Base-by-base conservation (phyloP, 2,888 invertebrate genomes). In the Dascillus cervinus region DNA sequence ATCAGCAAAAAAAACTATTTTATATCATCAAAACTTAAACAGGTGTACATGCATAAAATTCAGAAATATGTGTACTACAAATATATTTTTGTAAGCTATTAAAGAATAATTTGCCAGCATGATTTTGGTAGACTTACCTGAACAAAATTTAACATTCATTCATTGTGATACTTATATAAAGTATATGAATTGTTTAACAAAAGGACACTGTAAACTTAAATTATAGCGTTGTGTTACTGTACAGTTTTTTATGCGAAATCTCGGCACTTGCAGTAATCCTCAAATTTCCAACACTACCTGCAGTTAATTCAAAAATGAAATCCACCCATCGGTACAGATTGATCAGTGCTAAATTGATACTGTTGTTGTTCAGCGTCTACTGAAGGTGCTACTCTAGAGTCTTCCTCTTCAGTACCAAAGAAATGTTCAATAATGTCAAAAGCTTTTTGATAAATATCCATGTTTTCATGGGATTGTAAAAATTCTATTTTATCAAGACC, bases 401-500 rank as follows among this genome's bases (percentile, higher is more conserved):
- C 89, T 50, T 80, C 80, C 56, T 91, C 91, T 55, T 89, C 89
- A n/a, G 87, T 82, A 10, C 90, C 85, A 62, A 96, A 97, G 70
- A 85, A 96, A 58, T 83, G 84, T 65, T 96, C 95, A 53, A 97
- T 95, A 49, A 97, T 92, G 62, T 92, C 89, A 62, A 90, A 96
- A 28, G 95, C 89, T 67, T 95, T 95, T 65, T 92, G 85, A 69
- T 96, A 97, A 47, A 97, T 91, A 52, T 96, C 95, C 64, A 88
- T 77, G 60, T 96, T 96, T 64, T 94, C 90, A 63, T 97, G 95
- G 23, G 92, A 91, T 65, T 97, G 96, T 29, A 97, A 72, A 66
- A 89, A 96, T 69, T 97, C 96, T 47, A 97, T 94, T 72, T 96
- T 96, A 63, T 97, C 96, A 62, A 97, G 72, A 58, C 96, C 91